These are phyloP conservation scores for Dermatophagoides farinae DNA, from an alignment of 1,140 invertebrate species.

Conservation along the genomic window DNA sequence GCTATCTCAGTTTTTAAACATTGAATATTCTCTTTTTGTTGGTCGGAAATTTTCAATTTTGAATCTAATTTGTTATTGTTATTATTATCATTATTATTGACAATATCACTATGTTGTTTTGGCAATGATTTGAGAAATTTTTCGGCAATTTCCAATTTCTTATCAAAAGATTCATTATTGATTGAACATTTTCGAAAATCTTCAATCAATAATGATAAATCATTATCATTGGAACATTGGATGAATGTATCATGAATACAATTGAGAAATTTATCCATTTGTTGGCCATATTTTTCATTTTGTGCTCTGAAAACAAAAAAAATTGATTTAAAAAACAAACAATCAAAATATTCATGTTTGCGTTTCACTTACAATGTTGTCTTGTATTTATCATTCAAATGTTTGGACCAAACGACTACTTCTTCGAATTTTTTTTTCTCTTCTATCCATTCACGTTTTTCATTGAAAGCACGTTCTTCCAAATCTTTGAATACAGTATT, in stretches of 20 bases:
- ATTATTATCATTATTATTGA: not conserved
- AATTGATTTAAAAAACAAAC: not conserved
- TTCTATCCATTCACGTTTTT: conserved; percentile 8
- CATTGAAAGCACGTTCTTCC: conserved; percentile 1
- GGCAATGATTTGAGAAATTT: not conserved
- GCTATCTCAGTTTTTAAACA: not conserved
- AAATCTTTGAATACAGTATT: conserved; percentile 2
- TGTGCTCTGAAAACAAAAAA: not conserved
- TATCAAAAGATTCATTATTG: no score
- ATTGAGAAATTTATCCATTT: not conserved
- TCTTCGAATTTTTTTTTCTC: conserved; percentile 8
- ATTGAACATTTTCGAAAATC: no score
- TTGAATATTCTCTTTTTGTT: not conserved
- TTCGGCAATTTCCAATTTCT: no score
- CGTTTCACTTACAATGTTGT: not conserved
- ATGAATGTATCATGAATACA: not conserved
- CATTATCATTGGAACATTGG: no score
- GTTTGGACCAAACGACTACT: not conserved
- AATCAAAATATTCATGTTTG: no score
- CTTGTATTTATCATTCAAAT: not conserved
- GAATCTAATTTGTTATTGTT: not conserved
- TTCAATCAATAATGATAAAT: no score
- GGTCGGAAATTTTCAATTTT: not conserved
- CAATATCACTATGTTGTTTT: not conserved
- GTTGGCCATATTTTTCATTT: not conserved